Evolutionary conservation across 2,113 vertebrate genomes (phyloP).

Genomic region (Lepisosteus oculatus): DNA sequence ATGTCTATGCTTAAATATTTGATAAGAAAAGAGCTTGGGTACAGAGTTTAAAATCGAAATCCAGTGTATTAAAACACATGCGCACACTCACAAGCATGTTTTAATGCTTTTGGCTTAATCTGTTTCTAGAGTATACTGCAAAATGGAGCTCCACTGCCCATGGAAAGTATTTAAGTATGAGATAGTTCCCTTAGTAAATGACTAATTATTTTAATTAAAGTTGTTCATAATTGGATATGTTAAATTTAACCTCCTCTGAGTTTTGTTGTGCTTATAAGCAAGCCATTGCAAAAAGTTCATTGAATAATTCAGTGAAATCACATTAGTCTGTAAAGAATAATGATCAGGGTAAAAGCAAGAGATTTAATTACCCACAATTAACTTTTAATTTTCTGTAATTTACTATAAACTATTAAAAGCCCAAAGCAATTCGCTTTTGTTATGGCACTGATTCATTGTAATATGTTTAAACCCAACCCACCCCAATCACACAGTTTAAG

Average conservation of each 20-base stretch:
- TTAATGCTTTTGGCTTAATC: not conserved
- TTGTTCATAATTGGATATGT: constrained; percentile 10
- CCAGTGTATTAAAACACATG: not conserved
- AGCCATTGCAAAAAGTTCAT: constrained; percentile 8
- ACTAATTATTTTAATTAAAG: constrained; percentile 13
- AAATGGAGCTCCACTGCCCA: not conserved
- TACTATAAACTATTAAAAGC: constrained; percentile 14
- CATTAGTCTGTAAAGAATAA: constrained; percentile 3
- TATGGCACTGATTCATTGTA: not conserved
- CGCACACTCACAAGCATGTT: not conserved
- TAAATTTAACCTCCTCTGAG: constrained; percentile 7
- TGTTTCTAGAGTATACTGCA: not conserved
- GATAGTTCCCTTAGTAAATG: constrained; percentile 4
- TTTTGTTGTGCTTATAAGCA: constrained; percentile 2
- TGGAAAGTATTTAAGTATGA: not conserved
- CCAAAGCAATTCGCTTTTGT: constrained; percentile 1
- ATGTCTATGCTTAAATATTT: too few species aligned
- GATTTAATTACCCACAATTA: constrained; percentile 14
- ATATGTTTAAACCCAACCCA: not conserved
- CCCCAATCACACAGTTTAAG: not conserved
- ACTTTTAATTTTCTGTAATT: constrained; percentile 15
- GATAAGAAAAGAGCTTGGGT: too few species aligned
- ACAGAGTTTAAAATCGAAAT: too few species aligned
- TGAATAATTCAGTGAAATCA: constrained; percentile 7
- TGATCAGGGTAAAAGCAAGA: constrained; percentile 2